Evolutionary conservation across 2,888 invertebrate genomes (phyloP), one percentile per base, ranked within the genome.

Genomic region (Lasioglossum villosulum): DNA sequence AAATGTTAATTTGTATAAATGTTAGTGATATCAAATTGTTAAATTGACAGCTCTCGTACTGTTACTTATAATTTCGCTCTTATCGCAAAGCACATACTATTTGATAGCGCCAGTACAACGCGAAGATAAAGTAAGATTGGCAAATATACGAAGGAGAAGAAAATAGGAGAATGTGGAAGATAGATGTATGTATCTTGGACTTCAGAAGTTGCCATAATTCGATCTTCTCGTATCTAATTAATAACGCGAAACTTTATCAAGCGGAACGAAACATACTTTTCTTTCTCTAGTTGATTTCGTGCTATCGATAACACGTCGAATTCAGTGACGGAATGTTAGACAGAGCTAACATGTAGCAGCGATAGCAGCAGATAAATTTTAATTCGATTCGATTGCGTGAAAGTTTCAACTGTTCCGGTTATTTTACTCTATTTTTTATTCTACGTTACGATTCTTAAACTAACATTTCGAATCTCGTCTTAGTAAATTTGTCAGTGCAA

Each of bases 241-340:
- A 30, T 6, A 23, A 12, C 16, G n/a, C 48, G 30, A 19, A 73
- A 76, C 37, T 27, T 37, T 39, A 34, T 16, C 16, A 23, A 42
- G 27, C 52, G 34, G 63, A 83, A 34, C 27, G 48, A 48, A 37
- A 72, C n/a, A 42, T 19, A 39, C 27, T 66, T 72, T 52, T 66
- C 75, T 10, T 71, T 75, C 45, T 14, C 34, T 63, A 30, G 14
- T 72, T 37, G 63, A 71, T 68, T 75, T 59, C 37, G 59, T 48
- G 48, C n/a, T 27, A 16, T 42, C 48, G 82, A 79, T 82, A 68
- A 63, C 66, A 23, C 34, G 80, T 42, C 66, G 66, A 73, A 82
- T 82, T 52, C 39, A 23, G 39, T 16, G 39, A 4, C 37, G n/a
- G 30, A 59, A 45, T 16, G 74, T 45, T 23, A 30, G 48, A 48